These are phyloP conservation scores for Zoanthus sociatus DNA, from an alignment of 92 coral and sea anemone genomes.

Conservation along the genomic window DNA sequence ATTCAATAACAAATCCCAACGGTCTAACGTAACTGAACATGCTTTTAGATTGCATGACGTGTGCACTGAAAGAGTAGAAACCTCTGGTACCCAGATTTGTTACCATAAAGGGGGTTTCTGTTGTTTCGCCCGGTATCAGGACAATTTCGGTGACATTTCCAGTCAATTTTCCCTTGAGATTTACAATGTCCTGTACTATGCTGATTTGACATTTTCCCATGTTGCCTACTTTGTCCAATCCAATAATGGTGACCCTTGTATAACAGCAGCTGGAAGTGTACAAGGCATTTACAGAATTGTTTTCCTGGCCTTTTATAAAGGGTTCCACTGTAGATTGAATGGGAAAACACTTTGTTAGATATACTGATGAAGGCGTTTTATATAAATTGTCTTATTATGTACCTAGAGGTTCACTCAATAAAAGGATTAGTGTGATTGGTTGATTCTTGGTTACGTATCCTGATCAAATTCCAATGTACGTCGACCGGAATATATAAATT, in stretches of 20 bases:
- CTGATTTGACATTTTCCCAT: conserved; percentile 51
- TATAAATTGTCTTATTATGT: too few relatives aligned
- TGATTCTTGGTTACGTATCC: too few relatives aligned
- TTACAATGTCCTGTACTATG: conserved; percentile 48
- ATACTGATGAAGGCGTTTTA: too few relatives aligned
- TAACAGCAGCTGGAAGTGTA: conserved; percentile 56
- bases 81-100: conserved; percentile 37
- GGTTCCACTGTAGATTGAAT: conserved; percentile 29
- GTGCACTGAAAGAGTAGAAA: conserved; percentile 31
- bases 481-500: too few relatives aligned
- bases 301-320: conserved; percentile 38
- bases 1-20: not conserved
- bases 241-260: conserved; percentile 45
- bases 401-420: too few relatives aligned
- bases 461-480: too few relatives aligned
- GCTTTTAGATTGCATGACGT: not conserved
- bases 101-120: conserved; percentile 17
- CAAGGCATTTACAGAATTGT: conserved; percentile 34
- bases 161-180: conserved; percentile 20
- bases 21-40: conserved; percentile 18
- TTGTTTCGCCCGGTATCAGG: conserved; percentile 7
- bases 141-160: conserved; percentile 25
- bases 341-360: not conserved
- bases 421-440: too few relatives aligned
- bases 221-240: conserved; percentile 57